phyloP scores from a whole-genome alignment of 1,140 invertebrate genomes.

The Phenacoccus solenopsis region DNA sequence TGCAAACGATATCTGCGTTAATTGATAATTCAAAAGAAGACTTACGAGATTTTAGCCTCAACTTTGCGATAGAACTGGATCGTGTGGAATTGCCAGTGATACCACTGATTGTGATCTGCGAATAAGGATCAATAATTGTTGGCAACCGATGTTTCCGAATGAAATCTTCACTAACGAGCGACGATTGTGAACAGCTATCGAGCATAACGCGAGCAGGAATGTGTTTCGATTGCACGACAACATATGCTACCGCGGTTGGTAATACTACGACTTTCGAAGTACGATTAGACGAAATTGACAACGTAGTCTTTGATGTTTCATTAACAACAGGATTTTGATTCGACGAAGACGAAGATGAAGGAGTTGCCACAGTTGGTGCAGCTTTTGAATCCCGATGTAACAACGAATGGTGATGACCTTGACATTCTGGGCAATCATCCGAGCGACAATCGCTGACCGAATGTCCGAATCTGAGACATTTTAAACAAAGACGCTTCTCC shows the following conservation, averaged over 20 bases:
- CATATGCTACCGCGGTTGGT: background rate
- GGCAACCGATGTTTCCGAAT: background rate
- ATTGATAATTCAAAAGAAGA: background rate
- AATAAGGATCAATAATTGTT: background rate
- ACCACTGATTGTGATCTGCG: background rate
- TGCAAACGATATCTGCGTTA: background rate
- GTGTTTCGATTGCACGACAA: background rate
- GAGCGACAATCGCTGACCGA: background rate
- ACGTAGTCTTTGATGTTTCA: background rate
- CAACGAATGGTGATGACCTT: background rate
- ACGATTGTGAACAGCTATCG: background rate
- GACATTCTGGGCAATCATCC: background rate
- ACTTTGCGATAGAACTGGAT: background rate
- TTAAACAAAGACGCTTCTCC: background rate
- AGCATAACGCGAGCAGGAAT: background rate
- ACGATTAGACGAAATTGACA: too few species aligned
- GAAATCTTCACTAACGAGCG: background rate
- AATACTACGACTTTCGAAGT: background rate
- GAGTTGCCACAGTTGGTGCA: background rate
- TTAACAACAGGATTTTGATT: background rate
- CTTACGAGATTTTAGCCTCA: background rate
- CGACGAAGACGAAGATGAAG: background rate
- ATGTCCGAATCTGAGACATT: background rate
- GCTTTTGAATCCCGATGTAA: background rate
- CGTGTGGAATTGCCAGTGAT: background rate